These are phyloP conservation scores for Drosophila persimilis DNA, from an alignment of 1,140 invertebrate species.

Conservation along the genomic window DNA sequence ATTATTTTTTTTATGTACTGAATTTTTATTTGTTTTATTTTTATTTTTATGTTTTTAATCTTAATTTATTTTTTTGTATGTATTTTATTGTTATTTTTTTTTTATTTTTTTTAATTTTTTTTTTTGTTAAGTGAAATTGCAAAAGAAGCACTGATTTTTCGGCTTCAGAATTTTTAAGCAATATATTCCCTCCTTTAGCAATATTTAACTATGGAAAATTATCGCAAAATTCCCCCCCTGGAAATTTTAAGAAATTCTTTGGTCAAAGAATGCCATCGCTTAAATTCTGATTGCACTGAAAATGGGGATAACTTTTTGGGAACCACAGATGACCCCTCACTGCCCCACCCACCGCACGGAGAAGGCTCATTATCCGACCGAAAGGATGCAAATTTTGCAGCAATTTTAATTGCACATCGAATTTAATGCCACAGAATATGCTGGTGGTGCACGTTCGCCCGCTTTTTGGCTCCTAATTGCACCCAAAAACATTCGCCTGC, in stretches of 20 bases:
- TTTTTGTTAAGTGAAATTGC: no score
- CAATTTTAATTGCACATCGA: constrained; percentile 63
- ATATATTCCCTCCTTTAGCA: no score
- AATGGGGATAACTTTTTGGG: constrained; percentile 28
- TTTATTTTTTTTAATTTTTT: no score
- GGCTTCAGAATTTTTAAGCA: no score
- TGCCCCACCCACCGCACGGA: background rate
- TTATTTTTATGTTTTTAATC: no score
- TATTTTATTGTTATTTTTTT: no score
- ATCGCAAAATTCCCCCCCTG: no score
- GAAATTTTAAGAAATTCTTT: background rate
- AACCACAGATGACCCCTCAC: constrained; percentile 1
- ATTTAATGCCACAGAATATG: constrained; percentile 58
- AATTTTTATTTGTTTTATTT: no score
- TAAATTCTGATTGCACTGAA: constrained; percentile 14
- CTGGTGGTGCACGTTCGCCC: constrained; percentile 2
- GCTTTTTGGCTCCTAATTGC: constrained; percentile 66
- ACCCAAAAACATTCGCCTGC: constrained; percentile 35
- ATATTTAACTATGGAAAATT: no score
- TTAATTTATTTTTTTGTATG: no score
- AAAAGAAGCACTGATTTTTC: no score
- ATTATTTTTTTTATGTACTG: no score
- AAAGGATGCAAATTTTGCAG: constrained; percentile 28
- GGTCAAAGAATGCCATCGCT: constrained; percentile 2
- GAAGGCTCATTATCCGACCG: constrained; percentile 51